phyloP scores from a whole-genome alignment of 2,797 vertebrate species.

The Oreochromis mossambicus region DNA sequence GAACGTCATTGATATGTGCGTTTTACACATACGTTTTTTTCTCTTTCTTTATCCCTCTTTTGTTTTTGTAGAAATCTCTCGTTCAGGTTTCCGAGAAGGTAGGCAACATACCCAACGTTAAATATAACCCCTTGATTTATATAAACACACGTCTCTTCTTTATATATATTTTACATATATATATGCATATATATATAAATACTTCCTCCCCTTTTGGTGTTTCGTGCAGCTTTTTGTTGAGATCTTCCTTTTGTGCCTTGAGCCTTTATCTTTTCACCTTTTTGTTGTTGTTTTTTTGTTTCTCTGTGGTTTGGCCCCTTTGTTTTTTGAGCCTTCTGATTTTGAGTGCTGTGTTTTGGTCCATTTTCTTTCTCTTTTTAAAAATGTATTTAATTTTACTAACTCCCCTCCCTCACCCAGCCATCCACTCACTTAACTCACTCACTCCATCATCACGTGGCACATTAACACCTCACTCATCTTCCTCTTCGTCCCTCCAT shows the following conservation, averaged over 20 bases:
- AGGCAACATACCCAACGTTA: slow-evolving; percentile 82
- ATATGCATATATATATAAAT: slow-evolving; percentile 32
- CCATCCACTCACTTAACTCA: slow-evolving; percentile 61
- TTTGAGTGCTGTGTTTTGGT: slow-evolving; percentile 70
- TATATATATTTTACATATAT: slow-evolving; percentile 67
- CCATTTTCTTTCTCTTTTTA: slow-evolving; percentile 8
- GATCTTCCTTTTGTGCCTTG: slow-evolving; percentile 65
- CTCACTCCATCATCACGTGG: slow-evolving; percentile 57
- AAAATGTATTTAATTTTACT: background rate
- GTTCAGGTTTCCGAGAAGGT: slow-evolving; percentile 98
- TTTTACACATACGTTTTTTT: slow-evolving; percentile 75
- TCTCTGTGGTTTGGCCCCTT: slow-evolving; percentile 60
- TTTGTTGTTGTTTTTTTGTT: slow-evolving; percentile 25
- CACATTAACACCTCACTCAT: slow-evolving; percentile 56
- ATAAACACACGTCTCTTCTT: slow-evolving; percentile 48
- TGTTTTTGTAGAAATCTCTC: slow-evolving; percentile 97
- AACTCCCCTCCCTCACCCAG: slow-evolving; percentile 30
- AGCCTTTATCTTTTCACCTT: slow-evolving; percentile 49
- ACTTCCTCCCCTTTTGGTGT: slow-evolving; percentile 67
- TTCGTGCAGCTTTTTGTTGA: slow-evolving; percentile 71
- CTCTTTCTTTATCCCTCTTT: slow-evolving; percentile 76
- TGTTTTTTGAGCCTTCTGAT: slow-evolving; percentile 49
- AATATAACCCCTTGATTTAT: slow-evolving; percentile 71
- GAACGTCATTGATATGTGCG: slow-evolving; percentile 33
- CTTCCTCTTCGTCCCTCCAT: slow-evolving; percentile 48